phyloP scores from a whole-genome alignment of 1,140 invertebrate species.

The Solen grandis region DNA sequence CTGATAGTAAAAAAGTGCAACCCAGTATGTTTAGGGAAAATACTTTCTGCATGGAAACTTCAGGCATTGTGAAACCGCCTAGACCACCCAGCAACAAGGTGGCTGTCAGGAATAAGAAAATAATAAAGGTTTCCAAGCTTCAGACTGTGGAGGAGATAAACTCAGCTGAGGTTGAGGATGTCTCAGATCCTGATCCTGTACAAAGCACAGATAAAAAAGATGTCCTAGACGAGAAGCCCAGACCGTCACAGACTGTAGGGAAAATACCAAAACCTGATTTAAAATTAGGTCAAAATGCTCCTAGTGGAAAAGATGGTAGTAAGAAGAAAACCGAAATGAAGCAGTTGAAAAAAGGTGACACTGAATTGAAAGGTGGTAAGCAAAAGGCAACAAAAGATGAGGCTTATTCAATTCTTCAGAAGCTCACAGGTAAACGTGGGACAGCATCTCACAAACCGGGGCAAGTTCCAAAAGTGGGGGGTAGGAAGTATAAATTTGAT shows the following conservation, averaged over 20 bases:
- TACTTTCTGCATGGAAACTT: neutral
- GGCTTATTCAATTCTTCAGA: slow-evolving; percentile 39
- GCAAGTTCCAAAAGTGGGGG: slow-evolving; percentile 26
- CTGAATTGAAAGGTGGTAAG: neutral
- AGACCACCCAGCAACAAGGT: neutral
- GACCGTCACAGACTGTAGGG: too few species aligned
- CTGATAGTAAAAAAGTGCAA: slow-evolving; percentile 1
- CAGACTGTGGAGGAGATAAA: slow-evolving; percentile 1
- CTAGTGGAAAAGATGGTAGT: neutral
- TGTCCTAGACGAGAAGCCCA: too few species aligned
- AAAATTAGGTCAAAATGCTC: too few species aligned
- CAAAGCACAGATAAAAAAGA: too few species aligned
- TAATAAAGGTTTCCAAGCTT: too few species aligned
- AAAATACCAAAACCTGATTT: too few species aligned
- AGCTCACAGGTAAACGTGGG: slow-evolving; percentile 33
- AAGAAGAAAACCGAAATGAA: neutral
- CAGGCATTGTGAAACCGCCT: neutral
- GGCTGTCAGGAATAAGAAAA: too few species aligned
- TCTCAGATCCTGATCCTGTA: too few species aligned
- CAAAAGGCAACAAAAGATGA: slow-evolving; percentile 14
- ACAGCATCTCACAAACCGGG: slow-evolving; percentile 16
- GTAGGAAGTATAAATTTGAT: slow-evolving; percentile 31
- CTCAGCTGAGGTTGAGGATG: neutral
- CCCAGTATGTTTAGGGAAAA: slow-evolving; percentile 20
- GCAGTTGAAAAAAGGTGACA: neutral